phyloP scores from a whole-genome alignment of 2,113 vertebrate species.

The Cyphomyrus discorhynchus region DNA sequence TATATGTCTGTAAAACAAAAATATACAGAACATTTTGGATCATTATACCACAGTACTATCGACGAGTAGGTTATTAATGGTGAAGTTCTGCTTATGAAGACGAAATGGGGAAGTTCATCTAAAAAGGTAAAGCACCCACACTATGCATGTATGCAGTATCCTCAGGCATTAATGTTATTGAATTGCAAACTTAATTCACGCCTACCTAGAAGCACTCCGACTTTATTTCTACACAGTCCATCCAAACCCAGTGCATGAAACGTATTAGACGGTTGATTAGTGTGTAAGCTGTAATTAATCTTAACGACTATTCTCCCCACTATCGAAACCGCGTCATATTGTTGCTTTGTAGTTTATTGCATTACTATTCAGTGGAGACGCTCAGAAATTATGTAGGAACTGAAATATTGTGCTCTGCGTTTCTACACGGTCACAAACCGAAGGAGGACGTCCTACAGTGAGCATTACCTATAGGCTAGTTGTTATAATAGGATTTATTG shows the following conservation, averaged over 20 bases:
- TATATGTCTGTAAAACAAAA: not conserved
- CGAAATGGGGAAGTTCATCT: not conserved
- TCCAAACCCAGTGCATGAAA: not conserved
- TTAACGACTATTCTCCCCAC: not conserved
- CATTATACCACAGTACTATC: not conserved
- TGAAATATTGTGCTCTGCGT: not conserved
- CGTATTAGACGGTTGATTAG: not conserved
- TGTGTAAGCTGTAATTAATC: not conserved
- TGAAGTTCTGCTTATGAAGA: not conserved
- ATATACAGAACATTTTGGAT: not conserved
- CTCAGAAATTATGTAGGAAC: not conserved
- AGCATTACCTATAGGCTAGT: not conserved
- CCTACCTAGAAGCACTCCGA: not conserved
- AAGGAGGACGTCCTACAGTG: not conserved
- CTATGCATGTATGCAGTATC: not conserved
- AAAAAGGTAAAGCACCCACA: not conserved
- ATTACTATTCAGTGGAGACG: not conserved
- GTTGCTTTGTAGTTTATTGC: not conserved
- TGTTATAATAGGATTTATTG: not conserved
- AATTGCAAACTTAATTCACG: not conserved
- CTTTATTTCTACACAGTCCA: not conserved
- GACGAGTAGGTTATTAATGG: not conserved
- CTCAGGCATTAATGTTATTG: not conserved
- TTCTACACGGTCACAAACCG: slow-evolving; percentile 26
- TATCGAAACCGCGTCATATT: not conserved